Evolutionary conservation across 1,140 invertebrate species (phyloP).

Genomic region (Drosophila leontia): DNA sequence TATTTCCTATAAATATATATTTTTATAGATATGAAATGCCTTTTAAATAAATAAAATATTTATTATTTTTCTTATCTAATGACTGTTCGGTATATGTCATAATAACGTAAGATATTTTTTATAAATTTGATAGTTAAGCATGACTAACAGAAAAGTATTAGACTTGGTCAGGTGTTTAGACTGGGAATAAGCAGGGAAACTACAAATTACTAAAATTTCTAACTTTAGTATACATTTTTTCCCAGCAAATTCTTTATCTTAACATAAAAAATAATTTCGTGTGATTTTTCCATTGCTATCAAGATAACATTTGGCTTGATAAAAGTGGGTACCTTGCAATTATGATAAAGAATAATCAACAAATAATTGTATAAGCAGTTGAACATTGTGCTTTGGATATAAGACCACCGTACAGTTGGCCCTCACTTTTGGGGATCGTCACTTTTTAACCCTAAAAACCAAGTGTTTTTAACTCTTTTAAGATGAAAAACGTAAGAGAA

Average conservation of each 20-base stretch:
- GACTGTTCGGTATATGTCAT: neutral
- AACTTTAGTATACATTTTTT: neutral
- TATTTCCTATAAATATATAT: neutral
- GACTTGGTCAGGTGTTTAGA: neutral
- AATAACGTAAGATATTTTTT: neutral
- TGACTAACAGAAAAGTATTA: neutral
- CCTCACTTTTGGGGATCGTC: conserved; percentile 8
- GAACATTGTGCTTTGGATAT: conserved; percentile 29
- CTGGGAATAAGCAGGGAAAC: neutral
- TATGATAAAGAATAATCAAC: conserved; percentile 50
- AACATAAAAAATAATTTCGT: conserved; percentile 51
- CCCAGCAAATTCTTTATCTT: conserved; percentile 35
- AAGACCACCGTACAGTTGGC: neutral
- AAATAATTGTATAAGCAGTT: conserved; percentile 52
- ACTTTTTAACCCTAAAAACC: conserved; percentile 1
- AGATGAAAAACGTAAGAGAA: conserved; percentile 21
- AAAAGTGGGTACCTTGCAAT: conserved; percentile 25
- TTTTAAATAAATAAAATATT: neutral
- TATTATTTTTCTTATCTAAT: conserved; percentile 2
- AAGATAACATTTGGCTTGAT: conserved; percentile 46
- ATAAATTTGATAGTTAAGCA: conserved; percentile 1
- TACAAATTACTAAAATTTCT: neutral
- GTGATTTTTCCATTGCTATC: conserved; percentile 19
- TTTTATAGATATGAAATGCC: no score
- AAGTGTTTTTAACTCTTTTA: conserved; percentile 7